Evolutionary conservation across 2,797 vertebrate genomes (phyloP).

Genomic region (Arrhamphus sclerolepis): DNA sequence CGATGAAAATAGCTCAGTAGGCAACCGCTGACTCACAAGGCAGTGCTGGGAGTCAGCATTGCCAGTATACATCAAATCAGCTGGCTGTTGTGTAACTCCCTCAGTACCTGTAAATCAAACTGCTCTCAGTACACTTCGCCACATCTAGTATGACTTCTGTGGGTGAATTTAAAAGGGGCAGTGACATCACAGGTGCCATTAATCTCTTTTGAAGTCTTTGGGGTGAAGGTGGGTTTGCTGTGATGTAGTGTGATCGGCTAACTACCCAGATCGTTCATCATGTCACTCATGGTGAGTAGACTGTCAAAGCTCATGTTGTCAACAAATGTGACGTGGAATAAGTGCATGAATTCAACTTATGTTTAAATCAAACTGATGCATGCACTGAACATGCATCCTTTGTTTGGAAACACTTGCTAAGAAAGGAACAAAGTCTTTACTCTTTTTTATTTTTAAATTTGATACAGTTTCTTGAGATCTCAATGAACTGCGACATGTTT

Average conservation of each 20-base stretch:
- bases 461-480: too few species aligned
- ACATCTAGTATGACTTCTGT: slow-evolving; percentile 23
- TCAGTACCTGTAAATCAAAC: slow-evolving; percentile 46
- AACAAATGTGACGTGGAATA: slow-evolving; percentile 48
- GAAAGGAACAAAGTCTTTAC: too few species aligned
- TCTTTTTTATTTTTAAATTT: too few species aligned
- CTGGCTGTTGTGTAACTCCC: slow-evolving; percentile 64
- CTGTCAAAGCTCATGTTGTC: slow-evolving; percentile 53
- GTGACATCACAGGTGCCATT: slow-evolving; percentile 59
- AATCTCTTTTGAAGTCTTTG: slow-evolving; percentile 57
- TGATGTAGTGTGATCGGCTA: slow-evolving; percentile 37
- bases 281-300: slow-evolving; percentile 20
- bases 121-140: not conserved
- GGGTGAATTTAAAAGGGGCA: slow-evolving; percentile 36
- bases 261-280: slow-evolving; percentile 50
- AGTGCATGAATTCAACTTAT: slow-evolving; percentile 16
- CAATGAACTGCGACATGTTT: too few species aligned
- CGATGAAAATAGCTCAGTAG: slow-evolving; percentile 81
- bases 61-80: slow-evolving; percentile 61
- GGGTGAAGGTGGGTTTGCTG: slow-evolving; percentile 11
- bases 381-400: slow-evolving; percentile 3
- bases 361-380: slow-evolving; percentile 31
- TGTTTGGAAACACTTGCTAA: not conserved
- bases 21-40: slow-evolving; percentile 79
- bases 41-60: slow-evolving; percentile 64